These are phyloP conservation scores for Syrista parreyssii DNA, from an alignment of 2,888 invertebrate genomes.

Conservation along the genomic window DNA sequence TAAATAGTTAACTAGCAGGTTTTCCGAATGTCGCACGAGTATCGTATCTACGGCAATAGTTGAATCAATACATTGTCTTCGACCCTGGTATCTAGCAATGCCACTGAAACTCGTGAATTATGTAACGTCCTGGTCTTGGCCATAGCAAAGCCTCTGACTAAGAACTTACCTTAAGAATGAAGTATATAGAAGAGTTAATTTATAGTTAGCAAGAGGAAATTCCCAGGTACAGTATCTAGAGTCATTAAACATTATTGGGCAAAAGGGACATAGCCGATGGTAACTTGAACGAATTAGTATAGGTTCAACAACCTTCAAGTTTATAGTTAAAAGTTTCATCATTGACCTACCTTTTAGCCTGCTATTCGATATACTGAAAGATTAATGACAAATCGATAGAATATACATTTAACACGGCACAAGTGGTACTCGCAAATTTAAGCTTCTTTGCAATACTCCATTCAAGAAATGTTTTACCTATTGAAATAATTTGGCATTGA, in stretches of 20 bases:
- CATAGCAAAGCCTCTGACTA: background rate
- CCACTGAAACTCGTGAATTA: background rate
- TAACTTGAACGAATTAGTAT: background rate
- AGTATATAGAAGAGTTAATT: background rate
- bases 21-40: background rate
- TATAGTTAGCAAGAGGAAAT: background rate
- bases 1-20: background rate
- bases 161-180: background rate
- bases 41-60: slow-evolving; percentile 6
- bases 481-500: background rate
- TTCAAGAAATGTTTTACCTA: background rate
- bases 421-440: background rate
- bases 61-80: slow-evolving; percentile 8
- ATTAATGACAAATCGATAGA: background rate
- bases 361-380: background rate
- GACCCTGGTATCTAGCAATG: slow-evolving; percentile 1
- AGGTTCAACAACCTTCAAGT: background rate
- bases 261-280: background rate
- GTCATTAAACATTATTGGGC: background rate
- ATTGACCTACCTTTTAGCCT: background rate
- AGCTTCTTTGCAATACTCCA: background rate
- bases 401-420: background rate
- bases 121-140: background rate
- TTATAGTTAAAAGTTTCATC: background rate
- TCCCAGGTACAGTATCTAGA: background rate